Conservation (phyloP, 2,113 vertebrate species). For the Coptodon bakossiorum region DNA sequence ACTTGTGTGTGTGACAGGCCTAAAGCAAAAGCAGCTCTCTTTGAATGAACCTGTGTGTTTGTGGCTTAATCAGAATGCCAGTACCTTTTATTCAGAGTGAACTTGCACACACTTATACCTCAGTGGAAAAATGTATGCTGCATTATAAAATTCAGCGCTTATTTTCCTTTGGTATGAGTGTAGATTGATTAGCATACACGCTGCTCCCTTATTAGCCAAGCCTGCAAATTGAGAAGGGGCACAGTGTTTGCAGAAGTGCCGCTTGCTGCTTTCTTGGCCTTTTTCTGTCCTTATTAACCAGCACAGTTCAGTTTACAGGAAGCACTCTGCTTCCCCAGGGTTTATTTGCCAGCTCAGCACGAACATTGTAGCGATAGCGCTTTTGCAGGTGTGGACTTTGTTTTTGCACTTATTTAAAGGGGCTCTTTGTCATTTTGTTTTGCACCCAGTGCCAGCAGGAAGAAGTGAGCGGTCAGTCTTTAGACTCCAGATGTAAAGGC, state of each 20-base stretch:
- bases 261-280: background rate
- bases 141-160: background rate
- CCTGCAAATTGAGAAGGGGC: background rate
- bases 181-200: background rate
- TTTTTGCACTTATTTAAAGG: background rate
- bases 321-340: constrained; percentile 3
- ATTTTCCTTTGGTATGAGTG: background rate
- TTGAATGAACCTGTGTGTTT: background rate
- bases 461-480: background rate
- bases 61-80: background rate
- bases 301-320: constrained; percentile 30
- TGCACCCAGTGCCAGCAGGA: background rate
- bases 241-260: background rate
- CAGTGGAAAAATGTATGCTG: background rate
- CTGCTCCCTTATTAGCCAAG: background rate
- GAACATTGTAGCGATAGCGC: constrained; percentile 18
- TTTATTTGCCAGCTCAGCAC: constrained; percentile 7
- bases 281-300: constrained; percentile 13
- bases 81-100: background rate
- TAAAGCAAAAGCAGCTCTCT: background rate
- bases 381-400: constrained; percentile 31
- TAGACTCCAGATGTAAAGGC: background rate
- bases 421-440: background rate
- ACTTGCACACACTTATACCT: background rate
- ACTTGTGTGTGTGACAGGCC: background rate